Evolutionary conservation across 1,140 invertebrate genomes (phyloP).

Genomic region (Phocides pigmalion): DNA sequence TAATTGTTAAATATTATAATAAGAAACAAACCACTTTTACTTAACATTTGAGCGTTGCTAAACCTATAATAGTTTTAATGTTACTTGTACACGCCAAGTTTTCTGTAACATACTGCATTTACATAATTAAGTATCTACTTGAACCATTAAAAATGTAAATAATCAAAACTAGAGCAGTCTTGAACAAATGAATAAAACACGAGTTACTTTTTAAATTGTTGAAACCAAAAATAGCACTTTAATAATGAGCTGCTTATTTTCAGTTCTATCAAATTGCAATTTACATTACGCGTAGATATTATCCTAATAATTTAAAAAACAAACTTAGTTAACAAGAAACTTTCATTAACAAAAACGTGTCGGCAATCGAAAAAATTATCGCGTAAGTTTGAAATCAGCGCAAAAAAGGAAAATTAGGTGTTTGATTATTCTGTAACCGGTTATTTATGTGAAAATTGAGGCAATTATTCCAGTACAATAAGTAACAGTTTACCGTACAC

Average conservation of each 20-base stretch:
- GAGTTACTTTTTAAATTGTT: background rate
- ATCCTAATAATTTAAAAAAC: background rate
- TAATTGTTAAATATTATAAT: constrained; percentile 1
- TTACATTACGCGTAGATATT: background rate
- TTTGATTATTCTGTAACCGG: constrained; percentile 23
- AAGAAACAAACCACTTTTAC: constrained; percentile 24
- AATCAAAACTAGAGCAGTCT: background rate
- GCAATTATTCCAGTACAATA: constrained; percentile 34
- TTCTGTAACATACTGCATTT: constrained; percentile 27
- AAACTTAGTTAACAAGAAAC: no score
- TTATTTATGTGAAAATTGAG: constrained; percentile 33
- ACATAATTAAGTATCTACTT: constrained; percentile 14
- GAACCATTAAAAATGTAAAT: constrained; percentile 19
- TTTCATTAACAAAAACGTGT: constrained; percentile 1
- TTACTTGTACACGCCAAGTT: constrained; percentile 11
- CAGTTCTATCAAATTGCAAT: background rate
- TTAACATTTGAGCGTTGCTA: constrained; percentile 1
- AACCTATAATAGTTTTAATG: constrained; percentile 29
- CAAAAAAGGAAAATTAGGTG: constrained; percentile 26
- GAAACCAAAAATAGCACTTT: background rate
- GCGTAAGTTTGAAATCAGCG: constrained; percentile 10
- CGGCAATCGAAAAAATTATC: constrained; percentile 5
- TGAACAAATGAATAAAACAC: constrained; percentile 7
- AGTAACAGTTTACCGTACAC: constrained; percentile 34
- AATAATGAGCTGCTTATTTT: background rate